Conservation (phyloP, 1,140 invertebrate species). For the Trachymyrmex cornetzi region DNA sequence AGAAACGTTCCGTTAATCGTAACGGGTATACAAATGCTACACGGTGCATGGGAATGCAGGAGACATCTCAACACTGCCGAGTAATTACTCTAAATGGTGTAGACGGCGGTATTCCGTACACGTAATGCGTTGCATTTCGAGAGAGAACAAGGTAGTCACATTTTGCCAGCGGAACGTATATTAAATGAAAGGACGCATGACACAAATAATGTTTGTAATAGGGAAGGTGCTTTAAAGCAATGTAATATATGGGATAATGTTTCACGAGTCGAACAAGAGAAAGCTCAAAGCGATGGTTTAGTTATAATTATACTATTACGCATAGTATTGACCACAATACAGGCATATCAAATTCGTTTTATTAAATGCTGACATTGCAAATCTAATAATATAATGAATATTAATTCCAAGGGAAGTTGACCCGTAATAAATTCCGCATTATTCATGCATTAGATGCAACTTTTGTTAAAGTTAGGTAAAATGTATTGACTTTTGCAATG, state of each 20-base stretch:
- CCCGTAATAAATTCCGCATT: slow-evolving; percentile 5
- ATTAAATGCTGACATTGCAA: slow-evolving; percentile 22
- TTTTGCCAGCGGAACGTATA: slow-evolving; percentile 57
- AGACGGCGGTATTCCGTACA: slow-evolving; percentile 60
- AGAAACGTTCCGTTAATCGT: slow-evolving; percentile 56
- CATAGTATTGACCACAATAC: slow-evolving; percentile 28
- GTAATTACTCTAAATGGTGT: slow-evolving; percentile 63
- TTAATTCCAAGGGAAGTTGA: background rate
- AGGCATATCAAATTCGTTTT: slow-evolving; percentile 50
- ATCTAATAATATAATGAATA: slow-evolving; percentile 49
- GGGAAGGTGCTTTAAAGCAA: slow-evolving; percentile 55
- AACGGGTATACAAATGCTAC: slow-evolving; percentile 49
- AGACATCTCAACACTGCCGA: slow-evolving; percentile 58
- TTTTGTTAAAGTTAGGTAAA: background rate
- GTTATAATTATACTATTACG: slow-evolving; percentile 34
- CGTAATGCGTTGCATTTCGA: slow-evolving; percentile 62
- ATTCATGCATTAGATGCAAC: background rate
- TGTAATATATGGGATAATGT: slow-evolving; percentile 58
- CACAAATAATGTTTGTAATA: slow-evolving; percentile 61
- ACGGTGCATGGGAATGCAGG: slow-evolving; percentile 40
- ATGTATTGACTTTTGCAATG: background rate
- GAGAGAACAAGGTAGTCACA: slow-evolving; percentile 56
- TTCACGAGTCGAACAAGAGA: slow-evolving; percentile 58
- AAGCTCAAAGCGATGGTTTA: slow-evolving; percentile 41
- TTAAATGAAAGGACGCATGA: slow-evolving; percentile 62